A percentile compares a stretch with the other conserved stretches of the same genome.
Conservation (phyloP, 2,797 vertebrate species). For the Gephyroberyx darwinii region DNA sequence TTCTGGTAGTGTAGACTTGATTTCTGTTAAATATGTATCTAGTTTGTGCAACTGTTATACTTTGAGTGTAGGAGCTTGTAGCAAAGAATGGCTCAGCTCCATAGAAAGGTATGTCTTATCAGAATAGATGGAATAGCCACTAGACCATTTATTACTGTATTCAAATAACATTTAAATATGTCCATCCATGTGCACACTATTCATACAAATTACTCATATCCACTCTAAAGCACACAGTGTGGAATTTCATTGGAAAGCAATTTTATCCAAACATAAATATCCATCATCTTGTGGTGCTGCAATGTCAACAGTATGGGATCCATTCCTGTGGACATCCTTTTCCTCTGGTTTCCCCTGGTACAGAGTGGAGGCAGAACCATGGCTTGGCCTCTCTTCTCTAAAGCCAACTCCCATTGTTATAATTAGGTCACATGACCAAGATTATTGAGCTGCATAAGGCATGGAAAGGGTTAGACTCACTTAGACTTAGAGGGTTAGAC, state of each 20-base stretch:
- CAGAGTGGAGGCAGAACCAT: too few relatives aligned
- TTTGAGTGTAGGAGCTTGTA: neutral
- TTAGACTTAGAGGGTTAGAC: too few relatives aligned
- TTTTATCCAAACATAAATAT: neutral
- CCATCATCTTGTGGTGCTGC: neutral
- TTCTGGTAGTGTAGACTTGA: neutral
- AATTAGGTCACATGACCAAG: too few relatives aligned
- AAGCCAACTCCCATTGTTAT: too few relatives aligned
- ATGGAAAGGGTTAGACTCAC: neutral
- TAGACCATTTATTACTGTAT: neutral
- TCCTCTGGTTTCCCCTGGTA: too few relatives aligned
- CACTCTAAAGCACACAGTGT: too few relatives aligned
- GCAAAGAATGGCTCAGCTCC: too few relatives aligned
- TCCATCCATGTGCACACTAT: neutral
- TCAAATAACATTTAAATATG: constrained; percentile 3
- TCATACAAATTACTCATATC: neutral
- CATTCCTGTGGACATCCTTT: too few relatives aligned
- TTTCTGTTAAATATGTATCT: neutral
- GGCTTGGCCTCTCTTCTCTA: too few relatives aligned
- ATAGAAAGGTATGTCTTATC: neutral
- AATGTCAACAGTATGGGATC: neutral
- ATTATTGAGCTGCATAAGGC: constrained; percentile 7
- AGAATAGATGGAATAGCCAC: neutral
- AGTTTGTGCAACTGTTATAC: neutral
- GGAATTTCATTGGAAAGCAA: neutral